Base-by-base conservation (phyloP, 2,113 vertebrate genomes). In the Macquaria ambigua region DNA sequence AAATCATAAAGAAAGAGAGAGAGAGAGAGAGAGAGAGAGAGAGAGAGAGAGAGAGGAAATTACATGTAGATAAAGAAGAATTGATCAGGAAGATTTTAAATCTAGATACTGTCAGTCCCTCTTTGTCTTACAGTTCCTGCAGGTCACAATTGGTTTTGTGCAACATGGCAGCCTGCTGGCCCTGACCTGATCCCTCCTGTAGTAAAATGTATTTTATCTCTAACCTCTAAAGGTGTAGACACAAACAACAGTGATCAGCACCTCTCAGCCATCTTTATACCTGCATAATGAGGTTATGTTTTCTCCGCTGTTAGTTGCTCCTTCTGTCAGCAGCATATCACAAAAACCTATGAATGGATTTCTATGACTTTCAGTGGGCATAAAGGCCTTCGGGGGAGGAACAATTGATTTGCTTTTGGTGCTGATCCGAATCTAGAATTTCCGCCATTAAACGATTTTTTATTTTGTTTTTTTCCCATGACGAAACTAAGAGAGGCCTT, bases 381-480 rank as follows among this genome's bases (percentile, higher is more conserved):
- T 56, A 37, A 59, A 81, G 50, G 23, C 77, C 74, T 34, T 48
- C 0, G 0, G 16, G 41, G 68, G 15, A 56, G 16, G 58, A 86
- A 37, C 37, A 67, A 83, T 61, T 68, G 80, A 86, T 86, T 79
- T 52, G 39, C n/a, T 64, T 79, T 41, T 37, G 41, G 23, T 58
- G n/a, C 34, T 70, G 56, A 79, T 69, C 61, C 3, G 9, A 74
- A 67, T 39, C 23, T 50, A 43, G 12, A 41, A 77, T 82, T 81
- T 79, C 48, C 7, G 20, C 43, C 62, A 53, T 61, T 50, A 10
- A 9, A 55, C 0, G 15, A 77, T 75, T 68, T 2, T 11, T 6
- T 74, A 0, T 53, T 63, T n/a, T n/a, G n/a, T n/a, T 34, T 58
- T 70, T 75, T 39, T 15, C 12, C 46, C 64, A 39, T 20, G 66